Percentiles rank a stretch among this genome's conserved stretches.
Evolutionary conservation across 2,797 vertebrate species (phyloP).

Genomic region (Distichodus sexfasciatus): DNA sequence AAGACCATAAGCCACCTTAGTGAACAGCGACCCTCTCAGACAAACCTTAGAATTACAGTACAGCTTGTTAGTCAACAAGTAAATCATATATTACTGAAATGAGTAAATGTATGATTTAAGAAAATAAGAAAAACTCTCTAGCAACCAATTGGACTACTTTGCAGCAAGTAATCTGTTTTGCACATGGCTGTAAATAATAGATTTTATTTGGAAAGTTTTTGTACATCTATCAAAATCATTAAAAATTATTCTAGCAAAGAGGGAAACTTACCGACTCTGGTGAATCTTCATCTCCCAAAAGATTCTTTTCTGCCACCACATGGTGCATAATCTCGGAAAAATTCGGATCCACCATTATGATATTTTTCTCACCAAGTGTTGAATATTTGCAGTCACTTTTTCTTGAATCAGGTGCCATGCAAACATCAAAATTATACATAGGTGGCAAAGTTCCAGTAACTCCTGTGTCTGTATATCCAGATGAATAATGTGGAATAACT

Average conservation of each 20-base stretch:
- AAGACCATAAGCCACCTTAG: constrained; percentile 14
- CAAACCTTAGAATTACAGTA: constrained; percentile 51
- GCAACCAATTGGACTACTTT: too few species aligned
- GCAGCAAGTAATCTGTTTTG: too few species aligned
- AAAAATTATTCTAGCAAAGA: background rate
- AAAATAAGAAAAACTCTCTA: constrained; percentile 50
- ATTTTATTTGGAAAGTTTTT: constrained; percentile 16
- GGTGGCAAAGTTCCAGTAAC: constrained; percentile 44
- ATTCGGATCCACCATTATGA: background rate
- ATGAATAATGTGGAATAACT: constrained; percentile 48
- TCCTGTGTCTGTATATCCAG: constrained; percentile 44
- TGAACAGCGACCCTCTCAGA: constrained; percentile 69
- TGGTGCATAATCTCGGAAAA: background rate
- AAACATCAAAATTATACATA: constrained; percentile 50
- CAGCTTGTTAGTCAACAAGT: too few species aligned
- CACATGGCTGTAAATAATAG: too few species aligned
- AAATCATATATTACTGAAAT: constrained; percentile 57
- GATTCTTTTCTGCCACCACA: background rate
- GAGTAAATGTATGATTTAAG: constrained; percentile 56
- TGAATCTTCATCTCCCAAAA: background rate
- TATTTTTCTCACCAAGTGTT: constrained; percentile 23
- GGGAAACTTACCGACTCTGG: constrained; percentile 6
- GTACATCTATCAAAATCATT: too few species aligned
- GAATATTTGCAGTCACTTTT: constrained; percentile 45
- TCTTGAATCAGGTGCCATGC: constrained; percentile 49